Evolutionary conservation across 2,113 vertebrate species (phyloP).

Genomic region (Plotosus lineatus): DNA sequence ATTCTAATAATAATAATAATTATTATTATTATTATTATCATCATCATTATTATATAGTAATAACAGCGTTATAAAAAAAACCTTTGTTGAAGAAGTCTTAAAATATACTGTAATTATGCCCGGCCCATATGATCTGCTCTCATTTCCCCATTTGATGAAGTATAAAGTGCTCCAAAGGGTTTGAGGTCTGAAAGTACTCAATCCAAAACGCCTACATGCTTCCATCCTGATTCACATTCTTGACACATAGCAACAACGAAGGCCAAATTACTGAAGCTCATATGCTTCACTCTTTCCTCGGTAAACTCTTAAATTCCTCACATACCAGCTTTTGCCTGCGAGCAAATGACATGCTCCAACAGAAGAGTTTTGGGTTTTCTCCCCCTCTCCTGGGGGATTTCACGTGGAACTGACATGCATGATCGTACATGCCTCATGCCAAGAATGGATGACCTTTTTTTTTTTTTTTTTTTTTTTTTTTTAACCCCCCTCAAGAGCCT

Average conservation of each 20-base stretch:
- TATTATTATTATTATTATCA: too few species aligned
- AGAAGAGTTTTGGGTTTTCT: constrained; percentile 60
- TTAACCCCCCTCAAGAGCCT: not conserved
- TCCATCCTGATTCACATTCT: constrained; percentile 1
- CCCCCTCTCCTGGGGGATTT: constrained; percentile 64
- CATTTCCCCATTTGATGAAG: not conserved
- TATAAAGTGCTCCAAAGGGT: not conserved
- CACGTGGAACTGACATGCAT: constrained; percentile 66
- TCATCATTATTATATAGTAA: not conserved
- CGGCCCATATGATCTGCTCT: not conserved
- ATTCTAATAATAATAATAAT: too few species aligned
- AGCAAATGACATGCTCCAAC: constrained; percentile 78
- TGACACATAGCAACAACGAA: constrained; percentile 15
- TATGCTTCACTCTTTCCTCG: constrained; percentile 36
- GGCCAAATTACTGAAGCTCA: constrained; percentile 28
- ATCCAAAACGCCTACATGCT: not conserved
- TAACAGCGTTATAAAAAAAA: not conserved
- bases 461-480: not conserved
- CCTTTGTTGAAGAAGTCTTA: not conserved
- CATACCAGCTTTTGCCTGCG: constrained; percentile 78
- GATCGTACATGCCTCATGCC: constrained; percentile 72
- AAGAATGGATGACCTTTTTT: not conserved
- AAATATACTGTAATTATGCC: not conserved
- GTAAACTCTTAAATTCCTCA: constrained; percentile 64
- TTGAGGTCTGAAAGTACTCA: not conserved